phyloP scores from a whole-genome alignment of 2,797 vertebrate genomes.

The Malurus splendens region DNA sequence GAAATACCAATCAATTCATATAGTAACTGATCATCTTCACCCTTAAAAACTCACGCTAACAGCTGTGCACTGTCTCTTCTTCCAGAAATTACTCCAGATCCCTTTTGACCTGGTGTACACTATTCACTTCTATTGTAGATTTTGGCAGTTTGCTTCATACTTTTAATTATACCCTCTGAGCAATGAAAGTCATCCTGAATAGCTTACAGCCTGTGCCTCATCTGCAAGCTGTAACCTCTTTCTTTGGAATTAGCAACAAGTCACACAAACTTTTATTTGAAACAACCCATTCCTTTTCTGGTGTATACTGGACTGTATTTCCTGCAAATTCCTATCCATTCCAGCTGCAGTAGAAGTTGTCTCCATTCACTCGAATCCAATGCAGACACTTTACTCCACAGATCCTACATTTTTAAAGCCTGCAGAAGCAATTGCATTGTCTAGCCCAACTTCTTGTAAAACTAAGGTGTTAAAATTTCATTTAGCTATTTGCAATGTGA shows the following conservation, averaged over 20 bases:
- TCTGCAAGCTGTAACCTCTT: neutral
- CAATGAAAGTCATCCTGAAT: slow-evolving; percentile 29
- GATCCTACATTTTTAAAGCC: neutral
- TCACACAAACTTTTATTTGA: slow-evolving; percentile 56
- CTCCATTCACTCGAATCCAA: neutral
- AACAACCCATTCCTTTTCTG: slow-evolving; percentile 47
- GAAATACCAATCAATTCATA: slow-evolving; percentile 66
- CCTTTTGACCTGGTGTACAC: slow-evolving; percentile 55
- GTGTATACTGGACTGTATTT: slow-evolving; percentile 7
- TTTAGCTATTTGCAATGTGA: neutral
- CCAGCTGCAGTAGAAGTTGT: slow-evolving; percentile 1
- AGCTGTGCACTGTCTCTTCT: slow-evolving; percentile 62
- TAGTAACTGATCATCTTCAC: slow-evolving; percentile 57
- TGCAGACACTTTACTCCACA: neutral
- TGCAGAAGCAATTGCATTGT: neutral
- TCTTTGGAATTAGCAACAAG: neutral
- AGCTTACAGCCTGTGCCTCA: neutral
- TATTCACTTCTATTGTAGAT: slow-evolving; percentile 48
- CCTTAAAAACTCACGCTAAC: slow-evolving; percentile 55
- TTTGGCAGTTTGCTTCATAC: slow-evolving; percentile 55
- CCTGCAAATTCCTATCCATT: slow-evolving; percentile 9
- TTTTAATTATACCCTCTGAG: slow-evolving; percentile 41
- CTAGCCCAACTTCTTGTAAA: neutral
- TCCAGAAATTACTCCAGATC: slow-evolving; percentile 52
- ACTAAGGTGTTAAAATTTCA: neutral